These are phyloP conservation scores for Muntiacus reevesi DNA, from an alignment of 2,113 vertebrate species.

Conservation along the genomic window DNA sequence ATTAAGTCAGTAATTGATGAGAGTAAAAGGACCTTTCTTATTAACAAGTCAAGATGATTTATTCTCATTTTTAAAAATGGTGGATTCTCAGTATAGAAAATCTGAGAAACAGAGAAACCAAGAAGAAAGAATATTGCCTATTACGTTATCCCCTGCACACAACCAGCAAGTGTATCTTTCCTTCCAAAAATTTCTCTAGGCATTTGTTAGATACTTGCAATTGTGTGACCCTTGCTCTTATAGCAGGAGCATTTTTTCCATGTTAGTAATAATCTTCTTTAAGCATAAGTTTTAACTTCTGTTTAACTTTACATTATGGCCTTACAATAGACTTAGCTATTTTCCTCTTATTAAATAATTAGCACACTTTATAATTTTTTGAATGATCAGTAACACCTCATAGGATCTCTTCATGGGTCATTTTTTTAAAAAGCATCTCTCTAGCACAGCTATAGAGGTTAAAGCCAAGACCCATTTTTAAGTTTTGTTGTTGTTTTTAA, in stretches of 20 bases:
- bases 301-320: neutral
- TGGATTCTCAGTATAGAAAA: neutral
- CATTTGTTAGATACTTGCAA: neutral
- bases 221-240: neutral
- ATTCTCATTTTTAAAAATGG: constrained; percentile 4
- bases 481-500: neutral
- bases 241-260: neutral
- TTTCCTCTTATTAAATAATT: neutral
- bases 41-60: neutral
- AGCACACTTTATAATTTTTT: neutral
- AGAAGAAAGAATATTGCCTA: neutral
- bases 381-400: neutral
- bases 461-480: neutral
- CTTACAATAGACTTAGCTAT: neutral
- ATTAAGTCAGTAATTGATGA: neutral
- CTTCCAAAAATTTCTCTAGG: neutral
- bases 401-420: neutral
- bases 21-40: neutral
- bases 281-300: neutral
- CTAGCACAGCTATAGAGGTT: neutral
- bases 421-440: neutral
- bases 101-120: neutral
- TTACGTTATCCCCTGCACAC: neutral
- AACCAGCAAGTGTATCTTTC: neutral
- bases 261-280: neutral